Evolutionary conservation across 2,797 vertebrate genomes (phyloP), one percentile per base, ranked within the genome.

Genomic region (Brotula barbata): DNA sequence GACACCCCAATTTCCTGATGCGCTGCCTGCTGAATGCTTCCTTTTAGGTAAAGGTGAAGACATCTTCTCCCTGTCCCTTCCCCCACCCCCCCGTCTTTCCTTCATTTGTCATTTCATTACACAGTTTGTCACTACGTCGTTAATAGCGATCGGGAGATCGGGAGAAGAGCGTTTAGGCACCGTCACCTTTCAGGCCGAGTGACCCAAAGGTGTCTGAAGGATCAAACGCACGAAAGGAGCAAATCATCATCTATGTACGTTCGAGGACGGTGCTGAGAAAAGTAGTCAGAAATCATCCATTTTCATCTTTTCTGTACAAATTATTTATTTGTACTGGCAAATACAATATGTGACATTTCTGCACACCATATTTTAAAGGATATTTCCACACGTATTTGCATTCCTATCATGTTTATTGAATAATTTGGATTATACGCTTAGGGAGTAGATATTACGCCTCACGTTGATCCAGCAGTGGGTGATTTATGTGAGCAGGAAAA

Each of bases 1-100:
- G 89, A 89, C 84, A 82, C 84, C 84, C 84, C 78, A 81, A 86
- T 90, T 89, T 90, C 81, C 86, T 58, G 64, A 82, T 77, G 80
- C 83, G 75, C 71, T 17, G 74, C 82, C 74, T 59, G 71, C 68
- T 60, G 73, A 36, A 64, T 22, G 12, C 55, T 62, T 34, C 78
- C 81, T 76, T 76, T 71, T 67, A 75, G 75, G 68, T 56, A 60
- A 62, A 75, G 77, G 75, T 82, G 68, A 77, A 73, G 72, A 76
- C 75, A 78, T 78, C 71, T 66, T 55, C 62, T 44, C 51, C 64
- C 43, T 21, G 16, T 25, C 50, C 43, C 73, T 59, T 17, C 51
- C 68, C 16, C 68, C 16, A 0, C 50, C 59, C 44, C 74, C 28
- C 34, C 49, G 82, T 84, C 72, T 68, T 69, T 72, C 78, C 79